A percentile compares a stretch with the other conserved stretches of the same genome.
phyloP scores from a whole-genome alignment of 2,888 invertebrate genomes.

The Diarsia rubi region DNA sequence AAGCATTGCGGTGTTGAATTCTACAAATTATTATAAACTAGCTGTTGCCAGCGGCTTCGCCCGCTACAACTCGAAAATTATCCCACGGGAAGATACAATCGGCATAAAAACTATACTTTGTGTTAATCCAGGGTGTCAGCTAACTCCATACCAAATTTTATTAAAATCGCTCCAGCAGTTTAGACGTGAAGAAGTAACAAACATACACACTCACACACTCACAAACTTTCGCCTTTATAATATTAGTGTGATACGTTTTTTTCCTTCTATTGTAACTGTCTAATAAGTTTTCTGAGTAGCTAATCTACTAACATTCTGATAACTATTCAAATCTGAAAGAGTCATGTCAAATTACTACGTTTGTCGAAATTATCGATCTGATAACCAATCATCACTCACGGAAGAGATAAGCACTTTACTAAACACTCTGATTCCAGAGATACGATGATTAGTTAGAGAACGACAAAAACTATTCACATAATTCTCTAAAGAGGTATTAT shows the following conservation, averaged over 20 bases:
- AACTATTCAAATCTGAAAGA: constrained; percentile 12
- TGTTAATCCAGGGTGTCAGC: too few species aligned
- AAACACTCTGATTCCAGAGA: neutral
- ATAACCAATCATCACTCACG: constrained; percentile 42
- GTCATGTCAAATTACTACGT: constrained; percentile 17
- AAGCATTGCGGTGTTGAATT: neutral
- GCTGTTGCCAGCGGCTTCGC: too few species aligned
- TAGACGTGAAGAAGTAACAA: too few species aligned
- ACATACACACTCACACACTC: too few species aligned
- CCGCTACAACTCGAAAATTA: too few species aligned
- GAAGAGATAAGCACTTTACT: constrained; percentile 43
- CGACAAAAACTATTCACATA: neutral
- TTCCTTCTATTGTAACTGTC: neutral
- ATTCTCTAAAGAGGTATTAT: neutral
- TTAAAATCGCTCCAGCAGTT: too few species aligned
- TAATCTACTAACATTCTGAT: constrained; percentile 20
- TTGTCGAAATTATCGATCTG: constrained; percentile 20
- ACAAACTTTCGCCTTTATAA: too few species aligned
- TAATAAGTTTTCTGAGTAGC: neutral
- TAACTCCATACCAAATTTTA: too few species aligned
- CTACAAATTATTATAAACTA: neutral
- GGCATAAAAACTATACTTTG: too few species aligned
- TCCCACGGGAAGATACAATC: too few species aligned
- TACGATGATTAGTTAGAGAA: constrained; percentile 6
- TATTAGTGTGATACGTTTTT: neutral